Evolutionary conservation across 2,888 invertebrate genomes (phyloP), one percentile per base, ranked within the genome.

Genomic region (Desoria tigrina): DNA sequence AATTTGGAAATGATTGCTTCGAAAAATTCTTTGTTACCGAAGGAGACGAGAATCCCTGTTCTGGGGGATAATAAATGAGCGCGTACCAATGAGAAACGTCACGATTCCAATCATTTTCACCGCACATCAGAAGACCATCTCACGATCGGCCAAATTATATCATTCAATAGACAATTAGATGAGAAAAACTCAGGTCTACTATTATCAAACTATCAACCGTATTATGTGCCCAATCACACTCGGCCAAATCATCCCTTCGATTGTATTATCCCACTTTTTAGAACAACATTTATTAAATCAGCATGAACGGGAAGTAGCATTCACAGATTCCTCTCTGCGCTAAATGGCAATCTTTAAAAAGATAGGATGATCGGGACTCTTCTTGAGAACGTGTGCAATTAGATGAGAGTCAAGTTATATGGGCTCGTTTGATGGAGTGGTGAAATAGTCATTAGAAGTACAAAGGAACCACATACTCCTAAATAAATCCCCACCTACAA

Each of bases 71-170:
- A 73, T 71, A 74, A 71, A 69, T 74, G 71, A 71, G 71, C 73
- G 69, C 69, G 69, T 73, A 69, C 69, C 70, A 73, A 71, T 71
- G 65, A 67, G 65, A 68, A 66, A 66, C 72, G 70, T 74, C 73
- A 74, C 73, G 73, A 74, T 74, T 74, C 69, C 73, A 74, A 74
- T 74, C 73, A 74, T 74, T 71, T 73, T 68, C 68, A 67, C 71
- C 71, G 66, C 68, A 71, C 71, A 68, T 67, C 63, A 56, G 32
- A 61, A 39, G 54, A 69, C 60, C 68, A 69, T 71, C 73, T 71
- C 73, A 73, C 71, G 69, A 69, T 74, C 73, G 53, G 50, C 68
- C 66, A 71, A 74, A 71, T 71, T 69, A 69, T 73, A 70, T 71
- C 73, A 71, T 74, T 74, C 73, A 74, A 74, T 74, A 74, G 73